Evolutionary conservation across 2,113 vertebrate genomes (phyloP).

Genomic region (Ciconia maguari): DNA sequence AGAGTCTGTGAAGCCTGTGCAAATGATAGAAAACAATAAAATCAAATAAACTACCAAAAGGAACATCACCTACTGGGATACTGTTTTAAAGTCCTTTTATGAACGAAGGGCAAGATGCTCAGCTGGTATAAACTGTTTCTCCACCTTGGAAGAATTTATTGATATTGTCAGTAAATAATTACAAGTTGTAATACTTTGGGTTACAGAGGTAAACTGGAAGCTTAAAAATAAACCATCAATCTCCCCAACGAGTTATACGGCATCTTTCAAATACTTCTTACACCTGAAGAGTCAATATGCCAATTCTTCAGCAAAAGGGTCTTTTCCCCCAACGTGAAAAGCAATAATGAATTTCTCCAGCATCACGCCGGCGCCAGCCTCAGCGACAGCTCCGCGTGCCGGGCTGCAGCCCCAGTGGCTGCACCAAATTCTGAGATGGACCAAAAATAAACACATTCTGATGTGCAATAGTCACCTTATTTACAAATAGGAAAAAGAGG

Average conservation of each 20-base stretch:
- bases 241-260: fast-evolving
- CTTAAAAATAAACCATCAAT: background rate
- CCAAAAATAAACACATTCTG: background rate
- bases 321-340: background rate
- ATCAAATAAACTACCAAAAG: background rate
- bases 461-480: background rate
- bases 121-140: background rate
- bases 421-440: background rate
- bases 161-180: background rate
- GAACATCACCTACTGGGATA: background rate
- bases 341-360: background rate
- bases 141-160: background rate
- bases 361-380: fast-evolving
- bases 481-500: background rate
- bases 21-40: background rate
- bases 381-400: background rate
- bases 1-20: background rate
- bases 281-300: background rate
- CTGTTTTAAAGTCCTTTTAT: background rate
- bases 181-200: background rate
- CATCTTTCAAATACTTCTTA: background rate
- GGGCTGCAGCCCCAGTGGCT: background rate
- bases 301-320: background rate
- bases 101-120: background rate
- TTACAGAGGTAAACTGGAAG: background rate